Base-by-base conservation (phyloP, 2,888 invertebrate species). In the Psylliodes chrysocephalus region DNA sequence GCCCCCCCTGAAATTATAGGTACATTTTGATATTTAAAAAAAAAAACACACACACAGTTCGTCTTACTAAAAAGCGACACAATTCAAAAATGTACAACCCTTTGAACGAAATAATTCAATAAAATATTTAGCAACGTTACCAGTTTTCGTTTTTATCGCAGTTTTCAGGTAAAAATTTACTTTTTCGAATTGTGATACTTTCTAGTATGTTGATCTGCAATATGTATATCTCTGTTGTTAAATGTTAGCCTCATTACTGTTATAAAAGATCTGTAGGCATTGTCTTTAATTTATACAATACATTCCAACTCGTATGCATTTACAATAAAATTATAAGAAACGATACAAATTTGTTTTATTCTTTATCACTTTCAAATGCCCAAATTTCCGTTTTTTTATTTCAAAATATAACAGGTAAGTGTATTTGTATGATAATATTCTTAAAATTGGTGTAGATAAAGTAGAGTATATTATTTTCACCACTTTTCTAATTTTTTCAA, bases 281-380 rank as follows among this genome's bases (percentile, higher is more conserved):
- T 77, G 77, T 79, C 78, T 77, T 79, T 76, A 61, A 65, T 66
- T 67, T 72, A 73, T 76, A 71, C 73, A 77, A 78, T 78, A 81
- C 81, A 81, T 81, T 81, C 81, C 81, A 80, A 77, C 76, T 77
- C 74, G 73, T 72, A 77, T 73, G 74, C 77, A 77, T 78, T 78
- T 76, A 77, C 79, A 79, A 78, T 76, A 79, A 74, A 80, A 79
- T 38, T 67, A 64, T 66, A 60, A 55, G 61, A 64, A 64, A 57
- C 25, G 33, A 40, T 46, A 8, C 18, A 8, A 5, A 1, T 51
- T 10, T 46, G 14, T 51, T 52, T 30, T 57, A 56, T 60, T 63
- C n/a, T n/a, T n/a, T n/a, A n/a, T n/a, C n/a, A n/a, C n/a, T n/a
- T n/a, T n/a, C n/a, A n/a, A n/a, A n/a, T n/a, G n/a, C n/a, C n/a